These are phyloP conservation scores for Alethe diademata DNA, from an alignment of 2,113 vertebrate genomes.

Conservation along the genomic window DNA sequence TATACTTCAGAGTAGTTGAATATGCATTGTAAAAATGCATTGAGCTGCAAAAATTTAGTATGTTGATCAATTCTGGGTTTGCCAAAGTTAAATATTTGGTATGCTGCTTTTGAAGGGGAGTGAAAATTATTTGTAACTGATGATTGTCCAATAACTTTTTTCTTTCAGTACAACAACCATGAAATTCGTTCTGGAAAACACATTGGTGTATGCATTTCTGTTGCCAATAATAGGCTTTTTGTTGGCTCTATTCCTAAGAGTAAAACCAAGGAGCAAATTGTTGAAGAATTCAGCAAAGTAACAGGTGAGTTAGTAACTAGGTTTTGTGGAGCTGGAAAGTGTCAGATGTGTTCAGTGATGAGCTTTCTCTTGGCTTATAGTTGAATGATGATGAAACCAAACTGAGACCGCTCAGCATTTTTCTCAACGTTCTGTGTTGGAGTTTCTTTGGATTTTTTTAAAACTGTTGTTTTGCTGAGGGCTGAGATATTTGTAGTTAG, in stretches of 20 bases:
- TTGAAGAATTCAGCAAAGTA: slow-evolving; percentile 98
- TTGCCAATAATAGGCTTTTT: slow-evolving; percentile 98
- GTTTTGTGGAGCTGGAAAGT: neutral
- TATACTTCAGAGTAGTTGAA: neutral
- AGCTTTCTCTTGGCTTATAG: neutral
- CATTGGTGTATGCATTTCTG: slow-evolving; percentile 98
- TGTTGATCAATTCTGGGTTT: neutral
- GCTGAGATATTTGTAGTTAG: neutral
- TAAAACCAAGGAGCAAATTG: slow-evolving; percentile 99
- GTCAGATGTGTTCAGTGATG: neutral
- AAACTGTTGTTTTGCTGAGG: neutral
- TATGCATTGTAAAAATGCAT: neutral
- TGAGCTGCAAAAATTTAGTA: neutral
- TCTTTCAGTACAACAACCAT: slow-evolving; percentile 91
- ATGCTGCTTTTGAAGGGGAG: neutral
- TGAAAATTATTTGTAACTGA: neutral
- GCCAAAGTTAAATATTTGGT: neutral
- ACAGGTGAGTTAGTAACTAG: slow-evolving; percentile 82
- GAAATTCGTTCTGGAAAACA: slow-evolving; percentile 98
- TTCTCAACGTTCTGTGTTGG: neutral
- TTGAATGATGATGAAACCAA: neutral
- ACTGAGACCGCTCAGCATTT: neutral
- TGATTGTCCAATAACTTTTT: slow-evolving; percentile 10
- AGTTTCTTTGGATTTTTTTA: neutral
- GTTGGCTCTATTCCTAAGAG: slow-evolving; percentile 99